These are phyloP conservation scores for Epistrophe grossulariae DNA, from an alignment of 2,888 invertebrate species.

Conservation along the genomic window DNA sequence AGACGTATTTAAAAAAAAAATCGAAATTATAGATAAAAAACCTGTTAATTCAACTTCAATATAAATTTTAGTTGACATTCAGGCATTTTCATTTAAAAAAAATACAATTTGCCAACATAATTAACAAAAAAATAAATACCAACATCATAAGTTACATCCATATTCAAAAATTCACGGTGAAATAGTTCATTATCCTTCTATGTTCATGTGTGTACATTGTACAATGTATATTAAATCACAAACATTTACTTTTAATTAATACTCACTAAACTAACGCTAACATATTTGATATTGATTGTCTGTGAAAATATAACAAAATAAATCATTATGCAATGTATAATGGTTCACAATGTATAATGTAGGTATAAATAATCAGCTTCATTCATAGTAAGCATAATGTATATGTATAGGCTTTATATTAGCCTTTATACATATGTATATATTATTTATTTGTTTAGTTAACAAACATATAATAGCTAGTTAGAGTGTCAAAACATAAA, in stretches of 20 bases:
- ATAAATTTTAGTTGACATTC: not conserved
- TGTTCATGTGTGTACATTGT: too few relatives aligned
- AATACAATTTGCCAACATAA: not conserved
- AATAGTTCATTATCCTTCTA: not conserved
- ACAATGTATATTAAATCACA: not conserved
- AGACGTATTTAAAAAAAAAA: not conserved
- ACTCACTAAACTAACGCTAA: not conserved
- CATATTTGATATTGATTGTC: not conserved
- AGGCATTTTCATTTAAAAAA: not conserved
- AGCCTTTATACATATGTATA: constrained; percentile 4
- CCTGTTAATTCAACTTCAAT: not conserved
- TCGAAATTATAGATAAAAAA: not conserved
- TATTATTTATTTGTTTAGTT: constrained; percentile 35
- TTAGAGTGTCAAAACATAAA: constrained; percentile 11
- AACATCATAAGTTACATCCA: too few relatives aligned
- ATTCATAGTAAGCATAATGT: not conserved
- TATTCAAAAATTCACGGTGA: not conserved
- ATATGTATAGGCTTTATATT: not conserved
- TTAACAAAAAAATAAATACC: not conserved
- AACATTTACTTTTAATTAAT: constrained; percentile 36
- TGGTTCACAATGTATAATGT: not conserved
- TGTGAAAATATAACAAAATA: constrained; percentile 2
- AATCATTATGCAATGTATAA: constrained; percentile 4
- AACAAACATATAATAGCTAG: constrained; percentile 21
- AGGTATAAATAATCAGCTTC: not conserved